Conservation (phyloP, 1,140 invertebrate species). For the Drosophila kepulauana region DNA sequence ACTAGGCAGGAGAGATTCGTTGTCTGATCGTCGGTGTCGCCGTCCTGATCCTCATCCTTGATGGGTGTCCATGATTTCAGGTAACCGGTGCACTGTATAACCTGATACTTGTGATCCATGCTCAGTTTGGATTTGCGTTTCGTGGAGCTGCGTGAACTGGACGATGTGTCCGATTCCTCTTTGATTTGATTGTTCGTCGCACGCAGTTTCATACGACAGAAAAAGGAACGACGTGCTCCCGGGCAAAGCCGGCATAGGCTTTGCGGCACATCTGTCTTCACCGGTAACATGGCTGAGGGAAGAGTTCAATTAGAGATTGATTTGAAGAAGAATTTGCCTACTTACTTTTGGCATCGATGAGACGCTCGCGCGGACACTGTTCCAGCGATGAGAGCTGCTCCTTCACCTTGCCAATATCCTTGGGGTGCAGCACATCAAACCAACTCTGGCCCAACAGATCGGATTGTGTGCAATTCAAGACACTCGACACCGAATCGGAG, state of each 20-base stretch:
- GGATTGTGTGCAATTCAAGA: slow-evolving; percentile 94
- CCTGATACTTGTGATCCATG: slow-evolving; percentile 90
- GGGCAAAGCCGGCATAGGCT: slow-evolving; percentile 92
- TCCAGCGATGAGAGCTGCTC: slow-evolving; percentile 97
- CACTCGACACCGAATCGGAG: slow-evolving; percentile 94
- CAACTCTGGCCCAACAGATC: slow-evolving; percentile 96
- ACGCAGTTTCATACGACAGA: slow-evolving; percentile 96
- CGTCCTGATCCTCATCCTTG: slow-evolving; percentile 89
- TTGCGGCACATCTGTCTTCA: slow-evolving; percentile 93
- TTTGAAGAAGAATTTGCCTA: slow-evolving; percentile 23
- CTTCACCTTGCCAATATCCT: slow-evolving; percentile 97
- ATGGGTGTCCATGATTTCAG: slow-evolving; percentile 95
- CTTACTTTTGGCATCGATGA: slow-evolving; percentile 97
- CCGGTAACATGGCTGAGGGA: slow-evolving; percentile 93
- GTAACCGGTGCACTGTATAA: slow-evolving; percentile 96
- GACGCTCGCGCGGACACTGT: slow-evolving; percentile 93
- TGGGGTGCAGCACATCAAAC: slow-evolving; percentile 97
- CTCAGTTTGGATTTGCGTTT: slow-evolving; percentile 89
- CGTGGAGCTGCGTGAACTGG: slow-evolving; percentile 88
- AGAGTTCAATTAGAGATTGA: background rate
- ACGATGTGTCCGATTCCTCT: slow-evolving; percentile 90
- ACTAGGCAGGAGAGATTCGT: slow-evolving; percentile 95
- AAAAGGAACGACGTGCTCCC: slow-evolving; percentile 95
- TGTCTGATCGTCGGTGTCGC: slow-evolving; percentile 89
- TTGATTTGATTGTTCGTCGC: slow-evolving; percentile 87